phyloP scores from a whole-genome alignment of 2,797 vertebrate species.

The Paratrypauchen microcephalus region DNA sequence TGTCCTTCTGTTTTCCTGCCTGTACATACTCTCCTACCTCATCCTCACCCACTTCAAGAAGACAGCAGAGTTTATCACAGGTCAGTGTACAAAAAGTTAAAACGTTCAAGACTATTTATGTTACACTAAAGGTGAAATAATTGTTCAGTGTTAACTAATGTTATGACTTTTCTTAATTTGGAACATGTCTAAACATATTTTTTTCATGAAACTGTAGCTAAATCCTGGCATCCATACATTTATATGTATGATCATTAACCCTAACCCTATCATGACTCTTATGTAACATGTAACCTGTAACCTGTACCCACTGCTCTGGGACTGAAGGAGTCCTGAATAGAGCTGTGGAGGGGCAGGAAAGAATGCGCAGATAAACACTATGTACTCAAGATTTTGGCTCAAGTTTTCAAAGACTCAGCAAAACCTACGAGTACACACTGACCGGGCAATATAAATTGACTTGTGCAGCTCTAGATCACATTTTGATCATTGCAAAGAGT shows the following conservation, averaged over 20 bases:
- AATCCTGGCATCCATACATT: neutral
- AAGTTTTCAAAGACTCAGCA: slow-evolving; percentile 7
- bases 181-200: neutral
- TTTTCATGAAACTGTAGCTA: neutral
- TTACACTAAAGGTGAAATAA: neutral
- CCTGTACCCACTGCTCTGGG: slow-evolving; percentile 13
- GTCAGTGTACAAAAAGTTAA: slow-evolving; percentile 67
- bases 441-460: neutral
- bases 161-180: neutral
- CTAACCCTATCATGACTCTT: slow-evolving; percentile 20
- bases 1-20: slow-evolving; percentile 87
- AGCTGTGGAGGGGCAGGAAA: slow-evolving; percentile 31
- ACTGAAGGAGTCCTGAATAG: slow-evolving; percentile 18
- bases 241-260: slow-evolving; percentile 10
- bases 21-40: slow-evolving; percentile 93
- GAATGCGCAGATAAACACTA: slow-evolving; percentile 66
- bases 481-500: neutral
- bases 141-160: neutral
- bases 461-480: neutral
- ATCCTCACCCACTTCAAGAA: slow-evolving; percentile 93
- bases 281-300: slow-evolving; percentile 50
- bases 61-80: slow-evolving; percentile 88
- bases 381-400: slow-evolving; percentile 17
- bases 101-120: neutral
- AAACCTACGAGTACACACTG: neutral